Evolutionary conservation across 2,797 vertebrate species (phyloP).

Genomic region (Scarus forsteni): DNA sequence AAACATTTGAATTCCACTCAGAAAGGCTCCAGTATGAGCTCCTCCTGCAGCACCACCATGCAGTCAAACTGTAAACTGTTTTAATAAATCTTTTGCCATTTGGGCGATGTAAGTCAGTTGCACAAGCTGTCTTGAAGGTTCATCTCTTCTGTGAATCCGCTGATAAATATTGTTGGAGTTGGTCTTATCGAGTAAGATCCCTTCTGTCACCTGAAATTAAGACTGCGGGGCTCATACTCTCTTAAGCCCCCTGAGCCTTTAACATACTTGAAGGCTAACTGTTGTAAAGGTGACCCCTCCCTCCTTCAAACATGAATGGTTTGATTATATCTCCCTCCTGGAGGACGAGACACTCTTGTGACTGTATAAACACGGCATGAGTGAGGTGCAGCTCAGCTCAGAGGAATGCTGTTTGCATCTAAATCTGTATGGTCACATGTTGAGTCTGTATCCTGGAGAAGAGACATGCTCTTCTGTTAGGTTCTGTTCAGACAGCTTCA

Average conservation of each 20-base stretch:
- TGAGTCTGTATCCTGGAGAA: conserved; percentile 12
- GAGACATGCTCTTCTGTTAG: neutral
- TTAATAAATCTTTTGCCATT: no score
- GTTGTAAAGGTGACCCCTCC: conserved; percentile 15
- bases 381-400: conserved; percentile 30
- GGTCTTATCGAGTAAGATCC: neutral
- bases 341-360: conserved; percentile 18
- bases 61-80: no score
- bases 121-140: no score
- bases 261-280: neutral
- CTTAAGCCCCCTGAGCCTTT: no score
- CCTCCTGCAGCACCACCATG: no score
- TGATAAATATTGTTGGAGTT: neutral
- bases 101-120: no score
- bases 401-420: conserved; percentile 20
- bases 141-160: no score
- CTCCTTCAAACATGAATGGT: conserved; percentile 26
- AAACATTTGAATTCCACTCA: no score
- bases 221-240: no score
- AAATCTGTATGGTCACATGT: conserved; percentile 10
- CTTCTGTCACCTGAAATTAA: conserved; percentile 1
- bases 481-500: neutral
- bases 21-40: no score
- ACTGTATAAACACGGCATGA: conserved; percentile 19
- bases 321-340: conserved; percentile 33